phyloP scores from a whole-genome alignment of 2,888 invertebrate species.

The Coleophora flavipennella region DNA sequence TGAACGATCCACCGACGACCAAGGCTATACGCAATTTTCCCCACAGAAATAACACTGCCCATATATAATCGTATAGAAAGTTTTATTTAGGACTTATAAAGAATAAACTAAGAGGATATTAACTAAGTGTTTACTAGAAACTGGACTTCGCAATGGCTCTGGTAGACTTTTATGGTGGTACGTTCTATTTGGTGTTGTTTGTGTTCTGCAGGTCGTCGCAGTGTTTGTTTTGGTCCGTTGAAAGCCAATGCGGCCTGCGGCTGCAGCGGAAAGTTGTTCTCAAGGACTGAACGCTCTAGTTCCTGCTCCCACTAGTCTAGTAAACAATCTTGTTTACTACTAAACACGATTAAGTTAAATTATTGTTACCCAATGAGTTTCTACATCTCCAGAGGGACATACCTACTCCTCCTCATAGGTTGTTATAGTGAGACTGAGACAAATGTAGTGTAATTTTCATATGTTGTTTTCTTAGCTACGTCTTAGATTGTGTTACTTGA shows the following conservation, averaged over 20 bases:
- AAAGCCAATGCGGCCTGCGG: conserved; percentile 31
- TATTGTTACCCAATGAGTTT: too few species aligned
- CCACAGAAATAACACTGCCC: conserved; percentile 54
- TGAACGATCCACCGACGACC: conserved; percentile 53
- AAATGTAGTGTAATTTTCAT: too few species aligned
- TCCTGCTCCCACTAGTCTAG: conserved; percentile 18
- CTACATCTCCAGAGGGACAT: too few species aligned
- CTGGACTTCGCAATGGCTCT: conserved; percentile 56
- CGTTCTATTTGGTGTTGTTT: conserved; percentile 26
- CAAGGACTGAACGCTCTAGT: conserved; percentile 51
- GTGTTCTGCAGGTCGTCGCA: conserved; percentile 4
- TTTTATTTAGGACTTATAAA: conserved; percentile 51
- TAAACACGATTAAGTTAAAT: too few species aligned
- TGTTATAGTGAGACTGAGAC: too few species aligned
- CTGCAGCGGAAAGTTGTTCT: conserved; percentile 31
- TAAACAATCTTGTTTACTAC: too few species aligned
- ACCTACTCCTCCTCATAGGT: too few species aligned
- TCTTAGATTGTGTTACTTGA: too few species aligned
- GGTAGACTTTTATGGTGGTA: conserved; percentile 63
- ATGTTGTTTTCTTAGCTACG: too few species aligned
- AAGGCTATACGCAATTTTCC: conserved; percentile 54
- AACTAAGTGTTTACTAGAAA: conserved; percentile 29
- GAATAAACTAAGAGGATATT: conserved; percentile 43
- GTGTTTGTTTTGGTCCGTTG: conserved; percentile 37
- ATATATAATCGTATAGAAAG: conserved; percentile 50